These are phyloP conservation scores for Ochlodes sylvanus DNA, from an alignment of 2,888 invertebrate species.

Conservation along the genomic window DNA sequence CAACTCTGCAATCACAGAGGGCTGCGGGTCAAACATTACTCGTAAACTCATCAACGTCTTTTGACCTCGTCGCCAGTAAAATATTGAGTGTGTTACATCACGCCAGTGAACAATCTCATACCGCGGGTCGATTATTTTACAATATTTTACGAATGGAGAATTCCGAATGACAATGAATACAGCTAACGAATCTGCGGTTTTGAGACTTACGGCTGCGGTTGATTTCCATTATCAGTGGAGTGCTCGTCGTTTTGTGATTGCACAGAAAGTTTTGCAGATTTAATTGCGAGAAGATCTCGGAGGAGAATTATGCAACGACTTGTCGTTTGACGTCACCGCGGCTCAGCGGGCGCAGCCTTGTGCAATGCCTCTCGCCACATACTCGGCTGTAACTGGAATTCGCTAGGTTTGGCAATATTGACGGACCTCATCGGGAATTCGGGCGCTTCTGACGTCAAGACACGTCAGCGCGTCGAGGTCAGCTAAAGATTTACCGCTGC, in stretches of 20 bases:
- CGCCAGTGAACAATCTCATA: neutral
- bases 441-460: constrained; percentile 27
- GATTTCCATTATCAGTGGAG: constrained; percentile 4
- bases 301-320: neutral
- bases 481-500: neutral
- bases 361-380: neutral
- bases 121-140: constrained; percentile 3
- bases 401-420: constrained; percentile 16
- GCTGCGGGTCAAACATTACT: constrained; percentile 17
- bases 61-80: neutral
- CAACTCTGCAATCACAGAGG: neutral
- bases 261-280: constrained; percentile 25
- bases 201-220: constrained; percentile 2
- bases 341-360: neutral
- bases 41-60: neutral
- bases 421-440: constrained; percentile 8
- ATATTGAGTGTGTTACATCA: constrained; percentile 19
- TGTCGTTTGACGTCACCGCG: neutral
- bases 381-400: neutral
- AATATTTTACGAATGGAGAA: constrained; percentile 14
- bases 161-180: constrained; percentile 17
- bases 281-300: constrained; percentile 6
- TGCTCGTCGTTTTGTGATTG: constrained; percentile 6
- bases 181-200: constrained; percentile 31
- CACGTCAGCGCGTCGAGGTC: constrained; percentile 6